phyloP scores from a whole-genome alignment of 2,888 invertebrate genomes.

The Meta bourneti region DNA sequence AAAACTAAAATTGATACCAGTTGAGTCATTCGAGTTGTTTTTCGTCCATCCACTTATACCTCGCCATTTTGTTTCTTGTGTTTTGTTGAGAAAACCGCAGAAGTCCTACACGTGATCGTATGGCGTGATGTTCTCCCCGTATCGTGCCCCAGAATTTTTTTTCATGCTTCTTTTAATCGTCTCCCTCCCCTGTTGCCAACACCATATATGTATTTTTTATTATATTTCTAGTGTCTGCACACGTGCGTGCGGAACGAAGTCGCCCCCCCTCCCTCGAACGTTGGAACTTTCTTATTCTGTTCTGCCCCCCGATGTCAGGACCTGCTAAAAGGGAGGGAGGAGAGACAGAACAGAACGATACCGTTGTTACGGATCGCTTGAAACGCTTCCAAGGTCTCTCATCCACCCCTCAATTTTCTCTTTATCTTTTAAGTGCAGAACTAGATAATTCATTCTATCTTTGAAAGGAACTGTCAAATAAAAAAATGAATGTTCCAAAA shows the following conservation, averaged over 20 bases:
- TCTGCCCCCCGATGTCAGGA: not conserved
- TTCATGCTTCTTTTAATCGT: slow-evolving; percentile 7
- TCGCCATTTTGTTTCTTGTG: not conserved
- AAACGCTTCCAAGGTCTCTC: slow-evolving; percentile 30
- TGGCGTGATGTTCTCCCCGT: slow-evolving; percentile 2
- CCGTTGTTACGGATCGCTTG: slow-evolving; percentile 58
- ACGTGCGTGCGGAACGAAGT: slow-evolving; percentile 31
- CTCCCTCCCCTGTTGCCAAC: not conserved
- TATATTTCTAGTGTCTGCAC: slow-evolving; percentile 17
- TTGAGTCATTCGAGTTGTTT: slow-evolving; percentile 49
- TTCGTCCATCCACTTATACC: not conserved
- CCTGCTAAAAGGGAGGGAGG: slow-evolving; percentile 3
- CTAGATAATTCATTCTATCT: slow-evolving; percentile 20
- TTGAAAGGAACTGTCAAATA: not conserved
- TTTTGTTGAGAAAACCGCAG: slow-evolving; percentile 64
- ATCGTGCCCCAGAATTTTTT: not conserved
- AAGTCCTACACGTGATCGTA: slow-evolving; percentile 52
- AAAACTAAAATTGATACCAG: slow-evolving; percentile 8
- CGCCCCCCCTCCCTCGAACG: slow-evolving; percentile 10
- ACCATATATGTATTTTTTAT: not conserved
- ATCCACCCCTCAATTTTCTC: not conserved
- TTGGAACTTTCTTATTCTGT: not conserved
- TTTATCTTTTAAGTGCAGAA: not conserved
- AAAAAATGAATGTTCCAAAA: too few relatives aligned
- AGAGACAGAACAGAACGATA: slow-evolving; percentile 33